A percentile compares a stretch with the other conserved stretches of the same genome.
These are phyloP conservation scores for Aurelia aurita complex sp. Pacific DNA, from an alignment of 30 jellyfish, hydroid and myxozoan genomes.

Conservation along the genomic window DNA sequence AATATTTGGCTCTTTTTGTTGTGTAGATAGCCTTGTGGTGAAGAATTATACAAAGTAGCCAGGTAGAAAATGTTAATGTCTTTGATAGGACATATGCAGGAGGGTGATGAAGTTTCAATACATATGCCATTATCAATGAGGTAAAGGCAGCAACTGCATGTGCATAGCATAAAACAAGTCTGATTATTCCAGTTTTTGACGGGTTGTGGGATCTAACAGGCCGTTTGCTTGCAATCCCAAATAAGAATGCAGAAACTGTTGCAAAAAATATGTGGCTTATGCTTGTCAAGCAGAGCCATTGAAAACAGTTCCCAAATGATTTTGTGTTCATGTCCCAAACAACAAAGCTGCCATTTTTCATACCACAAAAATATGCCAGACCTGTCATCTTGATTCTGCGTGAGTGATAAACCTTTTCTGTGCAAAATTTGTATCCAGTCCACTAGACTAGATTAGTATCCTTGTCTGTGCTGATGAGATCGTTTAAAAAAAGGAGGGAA, in stretches of 20 bases:
- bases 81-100: slow-evolving; percentile 89
- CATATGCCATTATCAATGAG: slow-evolving; percentile 51
- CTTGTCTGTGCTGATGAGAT: no score
- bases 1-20: not conserved
- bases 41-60: slow-evolving; percentile 76
- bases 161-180: slow-evolving; percentile 17
- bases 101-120: slow-evolving; percentile 41
- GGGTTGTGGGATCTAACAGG: not conserved
- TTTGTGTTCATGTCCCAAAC: slow-evolving; percentile 60
- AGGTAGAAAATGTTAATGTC: slow-evolving; percentile 64
- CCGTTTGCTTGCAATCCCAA: slow-evolving; percentile 30
- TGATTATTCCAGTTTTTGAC: slow-evolving; percentile 31
- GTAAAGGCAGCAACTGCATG: slow-evolving; percentile 46
- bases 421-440: no score
- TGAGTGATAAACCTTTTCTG: no score
- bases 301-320: slow-evolving; percentile 76
- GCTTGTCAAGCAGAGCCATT: slow-evolving; percentile 77
- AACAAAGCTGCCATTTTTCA: slow-evolving; percentile 47
- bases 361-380: slow-evolving; percentile 57
- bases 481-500: no score
- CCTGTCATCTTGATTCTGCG: slow-evolving; percentile 37
- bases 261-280: slow-evolving; percentile 66
- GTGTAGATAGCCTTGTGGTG: slow-evolving; percentile 18
- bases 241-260: slow-evolving; percentile 44
- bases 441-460: no score